Conservation (phyloP, 1,140 invertebrate genomes). For the Heliothis virescens region DNA sequence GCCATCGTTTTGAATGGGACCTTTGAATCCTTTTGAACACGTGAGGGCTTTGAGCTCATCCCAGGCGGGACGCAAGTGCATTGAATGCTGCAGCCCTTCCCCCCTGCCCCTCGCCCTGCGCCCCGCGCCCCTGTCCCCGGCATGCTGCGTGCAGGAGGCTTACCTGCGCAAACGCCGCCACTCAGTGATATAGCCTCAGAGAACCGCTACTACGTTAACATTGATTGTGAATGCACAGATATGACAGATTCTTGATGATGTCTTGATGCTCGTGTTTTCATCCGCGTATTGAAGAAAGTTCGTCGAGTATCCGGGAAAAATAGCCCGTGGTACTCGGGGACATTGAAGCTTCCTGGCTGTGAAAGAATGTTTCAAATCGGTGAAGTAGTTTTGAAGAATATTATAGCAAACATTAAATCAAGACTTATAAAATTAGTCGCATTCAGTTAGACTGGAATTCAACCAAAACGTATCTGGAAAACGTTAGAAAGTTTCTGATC, state of each 20-base stretch:
- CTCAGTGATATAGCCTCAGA: conserved; percentile 67
- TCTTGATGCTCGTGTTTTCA: background rate
- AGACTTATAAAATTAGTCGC: too few relatives aligned
- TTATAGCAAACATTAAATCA: too few relatives aligned
- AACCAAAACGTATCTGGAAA: too few relatives aligned
- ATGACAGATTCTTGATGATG: background rate
- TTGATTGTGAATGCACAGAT: conserved; percentile 60
- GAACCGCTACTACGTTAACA: conserved; percentile 73
- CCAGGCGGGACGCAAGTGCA: conserved; percentile 70
- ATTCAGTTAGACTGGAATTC: too few relatives aligned
- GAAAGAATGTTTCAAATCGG: too few relatives aligned
- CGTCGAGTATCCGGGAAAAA: too few relatives aligned
- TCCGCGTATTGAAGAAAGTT: background rate
- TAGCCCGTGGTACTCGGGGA: too few relatives aligned
- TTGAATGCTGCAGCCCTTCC: conserved; percentile 57
- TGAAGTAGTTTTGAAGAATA: too few relatives aligned
- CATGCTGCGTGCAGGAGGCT: conserved; percentile 61
- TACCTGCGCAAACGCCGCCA: conserved; percentile 73
- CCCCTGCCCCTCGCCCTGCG: conserved; percentile 36
- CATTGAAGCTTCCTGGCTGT: too few relatives aligned
- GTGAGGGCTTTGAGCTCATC: conserved; percentile 58
- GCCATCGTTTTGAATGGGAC: conserved; percentile 59
- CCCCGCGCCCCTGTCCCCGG: conserved; percentile 32
- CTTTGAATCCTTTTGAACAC: conserved; percentile 50
- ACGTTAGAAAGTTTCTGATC: too few relatives aligned